Evolutionary conservation across 64 coral and sea anemone genomes (phyloP).

Genomic region (Actinia equina): DNA sequence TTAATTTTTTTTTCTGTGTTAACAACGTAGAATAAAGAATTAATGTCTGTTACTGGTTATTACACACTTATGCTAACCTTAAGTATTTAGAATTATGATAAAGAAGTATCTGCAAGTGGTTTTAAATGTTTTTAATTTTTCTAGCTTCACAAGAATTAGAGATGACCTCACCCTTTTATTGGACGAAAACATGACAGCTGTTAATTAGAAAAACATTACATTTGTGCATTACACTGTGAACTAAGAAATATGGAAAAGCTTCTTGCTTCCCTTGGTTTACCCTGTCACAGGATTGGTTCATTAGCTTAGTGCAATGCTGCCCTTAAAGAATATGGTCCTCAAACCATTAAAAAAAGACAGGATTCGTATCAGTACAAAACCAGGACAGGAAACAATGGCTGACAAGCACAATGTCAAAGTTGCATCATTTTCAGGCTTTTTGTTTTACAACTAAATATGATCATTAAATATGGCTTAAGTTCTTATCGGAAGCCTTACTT

Average conservation of each 20-base stretch:
- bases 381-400: conserved; percentile 1
- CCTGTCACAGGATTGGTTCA: conserved; percentile 17
- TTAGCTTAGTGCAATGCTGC: conserved; percentile 27
- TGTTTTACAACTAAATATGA: too few relatives aligned
- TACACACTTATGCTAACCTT: too few relatives aligned
- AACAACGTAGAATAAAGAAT: too few relatives aligned
- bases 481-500: too few relatives aligned
- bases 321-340: conserved; percentile 31
- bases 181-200: conserved; percentile 1
- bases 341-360: conserved; percentile 33
- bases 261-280: conserved; percentile 24
- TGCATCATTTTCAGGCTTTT: conserved; percentile 13
- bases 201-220: too few relatives aligned
- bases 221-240: conserved; percentile 50
- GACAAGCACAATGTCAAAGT: conserved; percentile 32
- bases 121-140: background rate
- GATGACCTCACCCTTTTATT: conserved; percentile 23
- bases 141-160: conserved; percentile 26
- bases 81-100: background rate
- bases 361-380: conserved; percentile 5
- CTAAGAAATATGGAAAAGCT: conserved; percentile 48
- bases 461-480: too few relatives aligned
- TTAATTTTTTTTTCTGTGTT: too few relatives aligned
- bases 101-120: background rate
- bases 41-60: too few relatives aligned